Evolutionary conservation across 2,113 vertebrate species (phyloP), one percentile per base, ranked within the genome.

Genomic region (Paratilapia polleni): DNA sequence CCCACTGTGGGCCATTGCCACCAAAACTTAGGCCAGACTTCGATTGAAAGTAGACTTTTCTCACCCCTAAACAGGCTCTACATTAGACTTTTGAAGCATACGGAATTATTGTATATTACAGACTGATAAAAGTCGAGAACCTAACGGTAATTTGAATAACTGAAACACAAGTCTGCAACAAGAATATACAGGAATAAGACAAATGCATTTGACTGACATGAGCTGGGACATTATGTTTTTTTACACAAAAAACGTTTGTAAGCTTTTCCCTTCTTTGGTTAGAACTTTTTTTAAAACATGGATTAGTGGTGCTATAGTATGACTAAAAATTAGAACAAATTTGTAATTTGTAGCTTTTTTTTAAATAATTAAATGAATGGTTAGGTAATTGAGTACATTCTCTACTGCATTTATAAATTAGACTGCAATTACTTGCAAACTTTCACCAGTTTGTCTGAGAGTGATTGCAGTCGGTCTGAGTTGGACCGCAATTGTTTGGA

Each of bases 1-100:
- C 88, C 87, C 43, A 7, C 87, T 79, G 87, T 74, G 83, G 77
- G 60, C 26, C 22, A 22, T 56, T 28, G 79, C 68, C 88, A 52
- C 78, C 70, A 6, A 60, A 61, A 64, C 61, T 11, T 5, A 54
- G 82, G 19, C 59, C 34, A 57, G 49, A 77, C 58, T 82, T 34
- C 70, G 62, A 13, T 41, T 60, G 68, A 80, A 28, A 10, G 36
- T 49, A 81, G 77, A 59, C 85, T 14, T 34, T 6, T 47, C 52
- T 57, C 9, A 11, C 8, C 24, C 56, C 13, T 26, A 62, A 84
- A 76, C 41, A 19, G 22, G 66, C 73, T 68, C 41, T 82, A 36
- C 34, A 47, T 78, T 20, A 77, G 62, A 58, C 22, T 20, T 3
- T 36, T 15, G 62, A 80, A 36, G 36, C 58, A 31, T 19, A 34